These are phyloP conservation scores for Glandiceps talaboti DNA, from an alignment of 53 echinoderm and acorn worm species.

Conservation along the genomic window DNA sequence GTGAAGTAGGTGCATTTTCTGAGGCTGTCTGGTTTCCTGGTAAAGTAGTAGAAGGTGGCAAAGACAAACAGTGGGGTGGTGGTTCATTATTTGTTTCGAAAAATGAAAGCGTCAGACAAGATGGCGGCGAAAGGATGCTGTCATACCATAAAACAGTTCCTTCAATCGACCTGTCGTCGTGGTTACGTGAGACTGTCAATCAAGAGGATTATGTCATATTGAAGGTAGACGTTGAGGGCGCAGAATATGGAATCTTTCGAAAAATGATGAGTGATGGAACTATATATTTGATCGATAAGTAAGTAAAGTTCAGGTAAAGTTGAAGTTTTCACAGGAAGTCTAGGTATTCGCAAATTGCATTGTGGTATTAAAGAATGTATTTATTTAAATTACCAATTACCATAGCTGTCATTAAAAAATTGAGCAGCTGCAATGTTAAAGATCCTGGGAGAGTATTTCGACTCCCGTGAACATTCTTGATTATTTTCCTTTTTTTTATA, in stretches of 20 bases:
- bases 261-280: constrained; percentile 39
- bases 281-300: constrained; percentile 49
- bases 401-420: no score
- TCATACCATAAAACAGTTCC: constrained; percentile 21
- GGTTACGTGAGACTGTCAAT: constrained; percentile 25
- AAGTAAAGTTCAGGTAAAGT: constrained; percentile 3
- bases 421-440: no score
- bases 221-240: constrained; percentile 50
- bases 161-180: constrained; percentile 31
- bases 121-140: constrained; percentile 29
- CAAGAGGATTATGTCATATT: constrained; percentile 38
- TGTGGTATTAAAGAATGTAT: no score
- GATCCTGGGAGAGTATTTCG: no score
- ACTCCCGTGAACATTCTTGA: no score
- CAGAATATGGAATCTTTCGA: constrained; percentile 38
- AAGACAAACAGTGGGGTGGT: constrained; percentile 49
- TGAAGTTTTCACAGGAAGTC: no score
- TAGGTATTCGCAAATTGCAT: no score
- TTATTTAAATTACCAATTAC: no score
- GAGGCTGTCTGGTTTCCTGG: constrained; percentile 35
- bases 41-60: constrained; percentile 27
- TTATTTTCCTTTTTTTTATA: no score
- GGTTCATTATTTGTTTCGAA: constrained; percentile 34
- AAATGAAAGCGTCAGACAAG: constrained; percentile 11
- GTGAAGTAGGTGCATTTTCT: constrained; percentile 33